Conservation (phyloP, 2,888 invertebrate species). For the Synergus gifuensis region DNA sequence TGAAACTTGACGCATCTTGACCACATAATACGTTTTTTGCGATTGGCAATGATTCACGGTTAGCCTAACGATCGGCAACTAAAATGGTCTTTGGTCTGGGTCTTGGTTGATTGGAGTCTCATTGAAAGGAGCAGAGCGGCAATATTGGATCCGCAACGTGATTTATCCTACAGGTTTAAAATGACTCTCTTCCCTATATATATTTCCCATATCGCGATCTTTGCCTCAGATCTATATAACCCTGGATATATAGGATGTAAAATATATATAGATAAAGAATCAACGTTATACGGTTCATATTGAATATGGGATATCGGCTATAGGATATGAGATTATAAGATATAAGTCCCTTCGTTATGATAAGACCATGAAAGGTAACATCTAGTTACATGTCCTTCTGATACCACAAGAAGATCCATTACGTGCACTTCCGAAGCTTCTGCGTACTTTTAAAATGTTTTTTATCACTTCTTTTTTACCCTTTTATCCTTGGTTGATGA, state of each 20-base stretch:
- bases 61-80: conserved; percentile 5
- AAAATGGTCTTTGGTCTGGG: conserved; percentile 9
- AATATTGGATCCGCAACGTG: conserved; percentile 45
- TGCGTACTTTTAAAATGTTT: not conserved
- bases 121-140: conserved; percentile 55
- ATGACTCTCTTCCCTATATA: conserved; percentile 5
- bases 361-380: not conserved
- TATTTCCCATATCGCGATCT: not conserved
- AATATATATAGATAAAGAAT: not conserved
- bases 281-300: too few species aligned
- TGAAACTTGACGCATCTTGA: not conserved
- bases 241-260: not conserved
- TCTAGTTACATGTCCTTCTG: not conserved
- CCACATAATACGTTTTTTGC: not conserved
- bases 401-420: too few species aligned
- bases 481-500: not conserved
- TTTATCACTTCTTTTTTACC: not conserved
- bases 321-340: conserved; percentile 39
- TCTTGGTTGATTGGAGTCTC: conserved; percentile 52
- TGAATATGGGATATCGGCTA: conserved; percentile 14
- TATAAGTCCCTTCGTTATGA: too few species aligned
- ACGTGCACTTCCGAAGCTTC: not conserved
- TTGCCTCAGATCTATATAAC: not conserved
- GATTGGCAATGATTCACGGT: not conserved
- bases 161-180: conserved; percentile 1